A percentile compares a stretch with the other conserved stretches of the same genome.
phyloP scores from a whole-genome alignment of 2,888 invertebrate species.

The Cephus pulcher region DNA sequence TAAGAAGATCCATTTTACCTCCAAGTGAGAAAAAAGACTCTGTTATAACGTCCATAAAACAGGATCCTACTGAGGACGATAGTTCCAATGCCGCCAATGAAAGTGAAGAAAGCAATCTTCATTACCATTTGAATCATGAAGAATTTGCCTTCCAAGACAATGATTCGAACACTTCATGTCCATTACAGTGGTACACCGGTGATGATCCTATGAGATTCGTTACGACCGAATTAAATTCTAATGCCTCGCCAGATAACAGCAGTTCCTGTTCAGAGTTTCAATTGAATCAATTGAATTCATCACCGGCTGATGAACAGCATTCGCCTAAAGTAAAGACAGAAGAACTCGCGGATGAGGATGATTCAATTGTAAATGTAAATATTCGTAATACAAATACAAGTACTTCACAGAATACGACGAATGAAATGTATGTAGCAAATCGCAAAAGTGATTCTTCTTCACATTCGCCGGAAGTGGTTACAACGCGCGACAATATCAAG shows the following conservation, averaged over 20 bases:
- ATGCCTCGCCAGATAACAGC: neutral
- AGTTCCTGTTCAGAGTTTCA: neutral
- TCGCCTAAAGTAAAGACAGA: neutral
- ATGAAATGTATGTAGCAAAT: slow-evolving; percentile 11
- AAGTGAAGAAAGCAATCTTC: slow-evolving; percentile 18
- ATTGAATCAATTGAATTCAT: neutral
- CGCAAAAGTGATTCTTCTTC: slow-evolving; percentile 16
- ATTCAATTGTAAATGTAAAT: neutral
- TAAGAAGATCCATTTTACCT: slow-evolving; percentile 28
- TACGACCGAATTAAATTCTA: slow-evolving; percentile 27
- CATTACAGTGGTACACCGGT: slow-evolving; percentile 48
- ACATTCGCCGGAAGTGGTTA: slow-evolving; percentile 16
- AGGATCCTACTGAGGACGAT: neutral
- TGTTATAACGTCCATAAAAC: neutral
- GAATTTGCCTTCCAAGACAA: slow-evolving; percentile 40
- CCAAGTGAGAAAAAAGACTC: slow-evolving; percentile 3
- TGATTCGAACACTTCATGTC: slow-evolving; percentile 46
- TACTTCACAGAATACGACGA: neutral
- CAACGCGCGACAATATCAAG: slow-evolving; percentile 15
- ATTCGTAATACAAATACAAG: neutral
- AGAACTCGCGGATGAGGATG: neutral
- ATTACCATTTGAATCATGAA: slow-evolving; percentile 9
- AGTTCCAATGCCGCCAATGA: slow-evolving; percentile 14
- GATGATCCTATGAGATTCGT: slow-evolving; percentile 38
- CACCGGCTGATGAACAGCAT: neutral